Evolutionary conservation across 2,888 invertebrate genomes (phyloP), one percentile per base, ranked within the genome.

Genomic region (Agrypnus murinus): DNA sequence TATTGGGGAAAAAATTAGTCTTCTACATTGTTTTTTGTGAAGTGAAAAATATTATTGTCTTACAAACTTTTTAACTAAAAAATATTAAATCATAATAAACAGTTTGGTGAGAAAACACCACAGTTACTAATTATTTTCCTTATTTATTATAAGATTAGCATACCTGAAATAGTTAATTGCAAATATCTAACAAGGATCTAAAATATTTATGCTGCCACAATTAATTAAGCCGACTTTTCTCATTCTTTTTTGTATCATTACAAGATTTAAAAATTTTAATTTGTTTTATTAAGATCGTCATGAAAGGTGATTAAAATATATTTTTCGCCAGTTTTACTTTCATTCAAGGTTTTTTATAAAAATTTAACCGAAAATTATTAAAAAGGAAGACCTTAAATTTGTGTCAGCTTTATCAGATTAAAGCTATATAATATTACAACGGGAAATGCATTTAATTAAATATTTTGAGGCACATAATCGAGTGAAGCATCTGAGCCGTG

Each of bases 371-470:
- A 75, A 25, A 73, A 75, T 69, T 72, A 72, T 65, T 72, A 69
- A 67, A 66, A 62, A 69, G 43, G 65, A 69, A 62, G 62, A 67
- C 62, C 66, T 70, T 58, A 66, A 76, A 74, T 76, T 75, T 74
- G 65, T 66, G 74, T 70, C 71, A 57, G 72, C 38, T 57, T 81
- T 81, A 81, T 83, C 83, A 78, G 83, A 84, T 83, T 78, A 79
- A 81, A 82, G 25, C 25, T 25, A 82, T 80, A 81, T 82, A 77
- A 81, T 82, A 82, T 81, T 83, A 82, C 82, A 81, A 83, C 81
- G 83, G 84, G 82, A 84, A 84, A 84, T 81, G 82, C 83, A 82
- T 83, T 84, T 84, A 84, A 84, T 84, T 84, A 84, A 84, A 82
- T 80, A 82, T 84, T 84, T 83, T 78, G 79, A 78, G 78, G 77